Evolutionary conservation across 2,888 invertebrate species (phyloP), one percentile per base, ranked within the genome.

Genomic region (Hypercompe scribonia): DNA sequence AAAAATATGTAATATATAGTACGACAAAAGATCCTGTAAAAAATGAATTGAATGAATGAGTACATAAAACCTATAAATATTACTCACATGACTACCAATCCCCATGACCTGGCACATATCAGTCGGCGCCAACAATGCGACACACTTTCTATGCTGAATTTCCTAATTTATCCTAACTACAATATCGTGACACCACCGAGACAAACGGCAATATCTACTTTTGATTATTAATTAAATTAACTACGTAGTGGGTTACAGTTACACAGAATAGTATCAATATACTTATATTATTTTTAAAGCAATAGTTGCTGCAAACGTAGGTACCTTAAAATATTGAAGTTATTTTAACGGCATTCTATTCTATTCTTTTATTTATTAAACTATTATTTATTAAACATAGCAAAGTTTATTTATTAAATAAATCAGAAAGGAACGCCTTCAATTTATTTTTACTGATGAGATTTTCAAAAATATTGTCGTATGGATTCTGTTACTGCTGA

Each of bases 81-180:
- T 92, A 91, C 93, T 90, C 87, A 80, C 86, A 90, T 90, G 92
- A 88, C 88, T 88, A 83, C 86, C 87, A 87, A 88, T 82, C 90
- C 88, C 87, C 87, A 85, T 92, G 93, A 93, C 91, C 93, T 91
- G 93, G 88, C 91, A 91, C 81, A 91, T 88, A 89, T 91, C 88
- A 88, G 86, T 85, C 86, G 88, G 86, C 90, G 92, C 90, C 90
- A 90, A 91, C 90, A 87, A 90, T 89, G 91, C 89, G 93, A 91
- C 93, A 94, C 86, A 92, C 89, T 92, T 93, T 88, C 81, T 77
- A 74, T 78, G 74, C 82, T 85, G 87, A 91, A 89, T 90, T 89
- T 89, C 88, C 88, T 90, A 90, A 89, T 90, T 88, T 88, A 85
- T 85, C 79, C 85, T 79, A 84, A 87, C 83, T 81, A 84, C 83